A percentile compares a stretch with the other conserved stretches of the same genome.
phyloP scores from a whole-genome alignment of 1,140 invertebrate species.

The Brachionus asplanchnoidis region DNA sequence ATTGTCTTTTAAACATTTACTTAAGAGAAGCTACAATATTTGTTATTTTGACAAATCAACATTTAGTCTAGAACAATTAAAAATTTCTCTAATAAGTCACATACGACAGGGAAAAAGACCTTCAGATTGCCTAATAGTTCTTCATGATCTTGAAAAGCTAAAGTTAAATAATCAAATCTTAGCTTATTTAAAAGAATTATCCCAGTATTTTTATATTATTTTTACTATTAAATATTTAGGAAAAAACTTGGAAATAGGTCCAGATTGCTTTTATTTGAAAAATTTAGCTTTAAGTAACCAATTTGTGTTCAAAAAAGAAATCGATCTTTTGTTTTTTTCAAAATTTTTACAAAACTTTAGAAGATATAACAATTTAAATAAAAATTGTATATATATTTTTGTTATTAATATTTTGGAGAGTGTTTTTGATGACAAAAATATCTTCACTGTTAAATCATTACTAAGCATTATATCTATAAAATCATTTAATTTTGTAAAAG shows the following conservation, averaged over 20 bases:
- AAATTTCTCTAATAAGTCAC: background rate
- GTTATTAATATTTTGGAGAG: background rate
- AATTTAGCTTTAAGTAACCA: background rate
- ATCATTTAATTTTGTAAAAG: background rate
- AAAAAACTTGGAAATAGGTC: background rate
- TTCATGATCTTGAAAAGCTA: background rate
- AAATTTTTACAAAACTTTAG: background rate
- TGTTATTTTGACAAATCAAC: background rate
- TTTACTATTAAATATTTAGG: background rate
- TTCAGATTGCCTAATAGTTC: background rate
- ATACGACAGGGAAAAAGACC: background rate
- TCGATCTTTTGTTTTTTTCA: background rate
- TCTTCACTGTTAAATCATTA: background rate
- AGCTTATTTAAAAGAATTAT: background rate
- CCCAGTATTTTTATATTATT: background rate
- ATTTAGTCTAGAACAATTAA: background rate
- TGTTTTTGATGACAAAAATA: background rate
- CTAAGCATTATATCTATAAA: background rate
- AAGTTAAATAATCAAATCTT: background rate
- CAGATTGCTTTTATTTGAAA: background rate
- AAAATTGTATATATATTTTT: background rate
- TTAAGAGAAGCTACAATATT: background rate
- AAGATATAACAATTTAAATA: background rate
- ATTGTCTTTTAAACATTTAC: background rate
- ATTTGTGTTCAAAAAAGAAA: background rate